Evolutionary conservation across 2,888 invertebrate genomes (phyloP).

Genomic region (Linyphia triangularis): DNA sequence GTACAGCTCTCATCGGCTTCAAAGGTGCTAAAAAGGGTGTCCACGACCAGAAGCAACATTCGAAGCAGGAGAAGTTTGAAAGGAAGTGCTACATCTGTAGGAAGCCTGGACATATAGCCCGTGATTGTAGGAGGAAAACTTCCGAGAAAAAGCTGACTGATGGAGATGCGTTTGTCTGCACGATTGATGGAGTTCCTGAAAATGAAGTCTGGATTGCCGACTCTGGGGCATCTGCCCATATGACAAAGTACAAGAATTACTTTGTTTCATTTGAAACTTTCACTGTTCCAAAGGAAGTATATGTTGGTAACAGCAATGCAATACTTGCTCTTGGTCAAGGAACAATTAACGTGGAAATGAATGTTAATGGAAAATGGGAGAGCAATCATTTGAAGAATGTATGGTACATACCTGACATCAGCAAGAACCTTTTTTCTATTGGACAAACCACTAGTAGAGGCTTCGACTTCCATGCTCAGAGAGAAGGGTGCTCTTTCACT

Average conservation of each 20-base stretch:
- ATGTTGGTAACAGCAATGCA: not conserved
- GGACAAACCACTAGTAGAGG: not conserved
- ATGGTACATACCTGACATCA: conserved; percentile 26
- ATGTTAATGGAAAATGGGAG: not conserved
- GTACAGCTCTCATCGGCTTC: not conserved
- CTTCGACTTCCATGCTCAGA: not conserved
- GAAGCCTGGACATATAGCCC: conserved; percentile 11
- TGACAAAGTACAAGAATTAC: conserved; percentile 7
- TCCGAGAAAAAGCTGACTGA: not conserved
- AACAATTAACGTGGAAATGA: too few species aligned
- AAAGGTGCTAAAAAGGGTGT: too few species aligned
- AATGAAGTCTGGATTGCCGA: conserved; percentile 26
- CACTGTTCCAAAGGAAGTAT: not conserved
- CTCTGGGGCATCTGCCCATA: conserved; percentile 37
- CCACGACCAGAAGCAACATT: not conserved
- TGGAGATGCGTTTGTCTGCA: conserved; percentile 27
- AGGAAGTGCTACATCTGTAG: conserved; percentile 14
- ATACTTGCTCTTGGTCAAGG: conserved; percentile 22
- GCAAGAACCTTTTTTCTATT: conserved; percentile 41
- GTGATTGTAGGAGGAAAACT: conserved; percentile 15
- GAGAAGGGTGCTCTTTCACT: not conserved
- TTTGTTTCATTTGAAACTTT: not conserved
- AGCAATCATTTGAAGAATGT: not conserved
- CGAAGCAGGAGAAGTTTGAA: not conserved
- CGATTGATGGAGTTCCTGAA: not conserved